Conservation (phyloP, 2,113 vertebrate species). For the Ceuthmochares aereus region DNA sequence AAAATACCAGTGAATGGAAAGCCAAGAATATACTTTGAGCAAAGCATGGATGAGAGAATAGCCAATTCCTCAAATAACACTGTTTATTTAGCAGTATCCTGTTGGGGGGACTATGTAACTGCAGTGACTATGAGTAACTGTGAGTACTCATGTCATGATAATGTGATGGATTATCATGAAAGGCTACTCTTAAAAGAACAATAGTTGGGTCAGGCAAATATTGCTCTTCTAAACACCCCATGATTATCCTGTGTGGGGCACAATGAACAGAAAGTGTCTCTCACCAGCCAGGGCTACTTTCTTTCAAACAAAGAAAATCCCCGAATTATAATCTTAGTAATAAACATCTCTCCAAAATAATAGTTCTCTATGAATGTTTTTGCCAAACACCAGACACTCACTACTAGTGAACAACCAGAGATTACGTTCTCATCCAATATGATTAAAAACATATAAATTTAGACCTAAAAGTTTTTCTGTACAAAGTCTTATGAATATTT, state of each 20-base stretch:
- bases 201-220: not conserved
- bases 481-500: not conserved
- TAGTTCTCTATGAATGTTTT: not conserved
- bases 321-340: not conserved
- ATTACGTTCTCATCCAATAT: not conserved
- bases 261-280: not conserved
- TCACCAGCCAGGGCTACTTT: not conserved
- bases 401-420: not conserved
- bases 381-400: not conserved
- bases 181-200: not conserved
- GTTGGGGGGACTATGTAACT: not conserved
- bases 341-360: not conserved
- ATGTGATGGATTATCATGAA: not conserved
- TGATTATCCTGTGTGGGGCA: not conserved
- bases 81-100: conserved; percentile 42
- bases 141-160: not conserved
- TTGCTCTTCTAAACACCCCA: not conserved
- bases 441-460: not conserved
- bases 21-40: not conserved
- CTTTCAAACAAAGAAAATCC: not conserved
- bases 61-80: not conserved
- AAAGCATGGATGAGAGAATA: not conserved
- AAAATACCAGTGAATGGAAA: not conserved
- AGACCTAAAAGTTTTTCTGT: not conserved
- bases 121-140: not conserved